These are phyloP conservation scores for Anoplius nigerrimus DNA, from an alignment of 2,888 invertebrate genomes.

Conservation along the genomic window DNA sequence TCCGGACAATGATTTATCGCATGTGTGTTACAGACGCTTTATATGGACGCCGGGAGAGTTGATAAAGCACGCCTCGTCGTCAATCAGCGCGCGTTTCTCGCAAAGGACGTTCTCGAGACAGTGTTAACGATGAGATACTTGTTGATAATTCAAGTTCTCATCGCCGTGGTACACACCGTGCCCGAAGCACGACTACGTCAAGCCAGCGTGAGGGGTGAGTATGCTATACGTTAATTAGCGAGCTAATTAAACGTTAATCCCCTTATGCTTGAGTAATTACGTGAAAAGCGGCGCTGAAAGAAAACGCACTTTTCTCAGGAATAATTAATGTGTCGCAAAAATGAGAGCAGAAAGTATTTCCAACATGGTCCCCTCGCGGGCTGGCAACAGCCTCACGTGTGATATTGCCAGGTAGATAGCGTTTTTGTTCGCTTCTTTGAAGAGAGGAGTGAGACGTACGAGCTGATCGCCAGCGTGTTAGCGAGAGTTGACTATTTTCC, in stretches of 20 bases:
- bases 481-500: no score
- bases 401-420: no score
- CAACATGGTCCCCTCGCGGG: no score
- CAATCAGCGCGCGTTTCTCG: neutral
- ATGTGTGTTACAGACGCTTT: no score
- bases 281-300: no score
- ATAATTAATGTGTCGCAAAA: neutral
- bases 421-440: no score
- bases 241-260: neutral
- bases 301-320: neutral
- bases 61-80: neutral
- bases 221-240: neutral
- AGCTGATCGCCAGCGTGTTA: no score
- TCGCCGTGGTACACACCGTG: constrained; percentile 50
- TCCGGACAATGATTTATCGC: neutral
- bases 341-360: no score
- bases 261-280: no score
- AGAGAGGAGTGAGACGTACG: no score
- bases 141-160: constrained; percentile 58
- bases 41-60: no score
- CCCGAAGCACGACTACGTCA: constrained; percentile 44
- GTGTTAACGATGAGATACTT: constrained; percentile 56
- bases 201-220: constrained; percentile 56
- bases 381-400: no score
- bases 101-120: neutral